Base-by-base conservation (phyloP, 1,140 invertebrate species). In the Ooceraea biroi region DNA sequence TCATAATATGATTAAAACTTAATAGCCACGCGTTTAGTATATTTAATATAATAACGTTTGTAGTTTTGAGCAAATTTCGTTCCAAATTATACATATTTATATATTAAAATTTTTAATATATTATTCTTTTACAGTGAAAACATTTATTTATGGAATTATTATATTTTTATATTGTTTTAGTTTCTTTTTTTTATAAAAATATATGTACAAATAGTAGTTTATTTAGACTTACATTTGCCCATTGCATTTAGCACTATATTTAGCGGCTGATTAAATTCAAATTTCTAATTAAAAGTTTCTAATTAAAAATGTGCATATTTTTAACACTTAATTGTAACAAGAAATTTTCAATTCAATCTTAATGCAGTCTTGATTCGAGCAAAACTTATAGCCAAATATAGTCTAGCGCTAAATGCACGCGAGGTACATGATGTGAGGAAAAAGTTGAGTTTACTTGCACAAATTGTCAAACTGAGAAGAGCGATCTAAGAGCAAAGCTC, bases 11-110 rank as follows among this genome's bases (percentile, higher is more conserved):
- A 57, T 41, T 25, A n/a, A 50, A 10, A 50, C 52, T 50, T 66
- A 17, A 57, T 17, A 5, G 36, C 22, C 19, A 44, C 30, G 8
- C 27, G 27, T 76, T 76, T 76, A 46, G 30, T 76, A 30, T 61
- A 36, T 63, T 76, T 63, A 19, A 72, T 74, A 7, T 36, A 36
- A 36, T 55, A 55, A 71, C 36, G 7, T 36, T 36, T 36, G 7
- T 72, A 55, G 36, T 72, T 1, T 72, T n/a, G 12, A 46, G 44
- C 7, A 14, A 50, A 22, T 71, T 52, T 71, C 27, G 52, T 14
- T 27, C 11, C 25, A 25, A 17, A 25, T 58, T 19, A 30, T 58
- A 58, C 25, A 12, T 30, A 27, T 30, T 60, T 60, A 60, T 58
- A 11, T 5, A 25, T 3, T 22, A 58, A 58, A 58, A 36, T 36